Percentiles rank a stretch among this genome's conserved stretches.
Conservation (phyloP, 2,797 vertebrate genomes). For the Oreochromis mossambicus region DNA sequence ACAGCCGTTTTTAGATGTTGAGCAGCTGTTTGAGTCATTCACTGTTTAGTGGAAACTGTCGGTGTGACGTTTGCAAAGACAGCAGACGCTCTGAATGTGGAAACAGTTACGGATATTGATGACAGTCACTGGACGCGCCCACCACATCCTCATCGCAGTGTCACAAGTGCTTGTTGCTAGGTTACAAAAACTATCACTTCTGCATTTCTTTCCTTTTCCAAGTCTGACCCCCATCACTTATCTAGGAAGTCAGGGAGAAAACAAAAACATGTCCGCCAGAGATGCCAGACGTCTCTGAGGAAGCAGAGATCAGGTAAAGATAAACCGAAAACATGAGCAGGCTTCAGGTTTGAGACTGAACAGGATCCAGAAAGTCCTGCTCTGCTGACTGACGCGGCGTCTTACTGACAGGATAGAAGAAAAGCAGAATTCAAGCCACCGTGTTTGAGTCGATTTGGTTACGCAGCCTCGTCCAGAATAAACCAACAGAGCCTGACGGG, state of each 20-base stretch:
- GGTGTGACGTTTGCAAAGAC: not conserved
- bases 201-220: not conserved
- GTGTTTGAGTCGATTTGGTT: too few species aligned
- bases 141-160: accelerated
- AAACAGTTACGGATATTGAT: not conserved
- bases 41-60: not conserved
- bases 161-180: not conserved
- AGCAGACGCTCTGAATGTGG: not conserved
- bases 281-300: not conserved
- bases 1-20: accelerated
- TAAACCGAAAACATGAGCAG: not conserved
- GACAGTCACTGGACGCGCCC: not conserved
- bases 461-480: not conserved
- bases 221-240: not conserved
- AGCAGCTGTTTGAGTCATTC: not conserved
- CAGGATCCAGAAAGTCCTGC: not conserved
- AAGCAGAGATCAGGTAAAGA: not conserved
- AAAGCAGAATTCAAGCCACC: not conserved
- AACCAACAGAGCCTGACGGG: not conserved
- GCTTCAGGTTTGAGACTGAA: not conserved
- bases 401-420: not conserved
- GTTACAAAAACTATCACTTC: not conserved
- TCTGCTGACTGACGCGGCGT: accelerated
- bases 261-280: not conserved
- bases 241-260: not conserved